These are phyloP conservation scores for Noctua pronuba DNA, from an alignment of 2,888 invertebrate genomes.

Conservation along the genomic window DNA sequence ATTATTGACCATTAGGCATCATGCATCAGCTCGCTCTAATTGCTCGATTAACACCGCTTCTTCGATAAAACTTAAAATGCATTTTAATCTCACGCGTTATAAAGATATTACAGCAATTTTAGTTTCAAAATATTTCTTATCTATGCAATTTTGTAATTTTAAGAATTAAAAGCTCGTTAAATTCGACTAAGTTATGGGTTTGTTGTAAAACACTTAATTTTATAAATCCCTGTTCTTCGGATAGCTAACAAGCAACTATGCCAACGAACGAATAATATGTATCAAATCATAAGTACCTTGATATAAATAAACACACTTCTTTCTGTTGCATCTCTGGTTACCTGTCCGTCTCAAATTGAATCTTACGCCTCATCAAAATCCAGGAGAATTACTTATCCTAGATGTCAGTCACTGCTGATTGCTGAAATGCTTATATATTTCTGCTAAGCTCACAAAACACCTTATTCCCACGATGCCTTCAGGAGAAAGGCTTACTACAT, in stretches of 20 bases:
- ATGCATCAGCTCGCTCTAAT: constrained; percentile 75
- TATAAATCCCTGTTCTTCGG: constrained; percentile 7
- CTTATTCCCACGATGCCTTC: constrained; percentile 6
- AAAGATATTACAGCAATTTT: constrained; percentile 27
- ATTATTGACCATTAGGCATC: constrained; percentile 80
- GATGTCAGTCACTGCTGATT: not conserved
- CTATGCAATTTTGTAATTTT: constrained; percentile 3
- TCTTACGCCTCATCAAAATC: not conserved
- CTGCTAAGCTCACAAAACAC: not conserved
- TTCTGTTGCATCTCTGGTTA: not conserved
- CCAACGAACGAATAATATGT: not conserved
- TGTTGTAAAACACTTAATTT: constrained; percentile 9
- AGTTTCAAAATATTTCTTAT: constrained; percentile 19
- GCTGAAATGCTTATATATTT: not conserved
- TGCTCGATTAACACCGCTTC: constrained; percentile 74
- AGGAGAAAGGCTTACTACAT: not conserved
- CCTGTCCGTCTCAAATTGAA: not conserved
- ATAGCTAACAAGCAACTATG: not conserved
- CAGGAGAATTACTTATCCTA: not conserved
- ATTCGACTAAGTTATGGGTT: not conserved
- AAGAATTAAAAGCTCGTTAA: constrained; percentile 42
- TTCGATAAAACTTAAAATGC: constrained; percentile 64
- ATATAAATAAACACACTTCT: not conserved
- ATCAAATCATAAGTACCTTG: not conserved
- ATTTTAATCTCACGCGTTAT: constrained; percentile 45